phyloP scores from a whole-genome alignment of 1,140 invertebrate species.

The Maconellicoccus hirsutus region DNA sequence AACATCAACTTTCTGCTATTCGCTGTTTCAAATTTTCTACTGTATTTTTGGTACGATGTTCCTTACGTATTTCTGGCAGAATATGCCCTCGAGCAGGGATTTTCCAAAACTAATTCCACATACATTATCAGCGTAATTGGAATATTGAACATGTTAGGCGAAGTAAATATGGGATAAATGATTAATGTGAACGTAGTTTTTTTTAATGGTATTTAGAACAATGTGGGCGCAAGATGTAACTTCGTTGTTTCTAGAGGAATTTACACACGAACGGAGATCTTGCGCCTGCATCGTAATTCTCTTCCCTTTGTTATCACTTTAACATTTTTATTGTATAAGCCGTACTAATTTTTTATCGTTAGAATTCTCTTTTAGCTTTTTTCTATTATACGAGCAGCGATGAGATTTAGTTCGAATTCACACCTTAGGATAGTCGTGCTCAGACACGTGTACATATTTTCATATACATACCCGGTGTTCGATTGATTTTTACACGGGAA shows the following conservation, averaged over 20 bases:
- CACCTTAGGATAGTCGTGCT: too few species aligned
- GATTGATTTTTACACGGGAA: too few species aligned
- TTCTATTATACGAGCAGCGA: too few species aligned
- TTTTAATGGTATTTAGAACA: slow-evolving; percentile 5
- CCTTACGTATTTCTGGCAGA: slow-evolving; percentile 81
- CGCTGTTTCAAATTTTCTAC: slow-evolving; percentile 66
- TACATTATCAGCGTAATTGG: slow-evolving; percentile 68
- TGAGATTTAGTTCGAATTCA: too few species aligned
- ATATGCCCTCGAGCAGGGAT: slow-evolving; percentile 40
- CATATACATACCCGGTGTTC: too few species aligned
- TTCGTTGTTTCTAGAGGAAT: background rate
- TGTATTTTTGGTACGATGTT: slow-evolving; percentile 82
- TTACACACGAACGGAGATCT: too few species aligned
- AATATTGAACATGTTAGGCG: slow-evolving; percentile 77
- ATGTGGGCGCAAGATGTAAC: background rate
- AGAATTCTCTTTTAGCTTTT: too few species aligned
- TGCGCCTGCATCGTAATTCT: too few species aligned
- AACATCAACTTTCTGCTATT: slow-evolving; percentile 48
- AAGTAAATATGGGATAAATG: slow-evolving; percentile 46
- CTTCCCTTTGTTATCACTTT: too few species aligned
- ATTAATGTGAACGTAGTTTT: slow-evolving; percentile 18
- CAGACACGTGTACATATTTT: too few species aligned
- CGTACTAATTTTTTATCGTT: too few species aligned
- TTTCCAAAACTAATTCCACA: slow-evolving; percentile 58
- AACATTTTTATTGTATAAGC: too few species aligned